Evolutionary conservation across 2,888 invertebrate species (phyloP), one percentile per base, ranked within the genome.

Genomic region (Chymomyza procnemis): DNA sequence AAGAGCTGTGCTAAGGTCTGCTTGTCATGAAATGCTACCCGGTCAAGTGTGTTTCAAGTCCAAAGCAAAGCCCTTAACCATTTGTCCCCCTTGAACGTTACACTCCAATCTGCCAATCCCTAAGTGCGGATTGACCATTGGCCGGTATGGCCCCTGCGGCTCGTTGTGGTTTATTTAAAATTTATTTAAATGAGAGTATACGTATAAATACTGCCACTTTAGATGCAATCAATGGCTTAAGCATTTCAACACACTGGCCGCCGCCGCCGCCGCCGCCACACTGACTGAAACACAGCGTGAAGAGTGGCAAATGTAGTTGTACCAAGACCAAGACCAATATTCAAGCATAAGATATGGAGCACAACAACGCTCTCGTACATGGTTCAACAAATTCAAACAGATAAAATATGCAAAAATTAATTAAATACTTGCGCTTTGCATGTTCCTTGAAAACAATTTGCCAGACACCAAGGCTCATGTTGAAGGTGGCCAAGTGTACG

Each of bases 381-480:
- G 85, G 83, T 80, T 86, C 88, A 88, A 76, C 85, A 84, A 88
- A 85, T 87, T 85, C 88, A 87, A 82, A 82, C 87, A 88, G 87
- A 88, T 83, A 88, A 85, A 84, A 84, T 88, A 84, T 87, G 87
- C 87, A 88, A 87, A 88, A 84, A 88, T 84, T 84, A 84, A 84
- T 84, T 84, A 84, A 84, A 84, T 88, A 88, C 87, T 85, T 82
- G 85, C 87, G 83, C 83, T 83, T 83, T 88, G 87, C 88, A 88
- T 83, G 87, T 85, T 82, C 85, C 88, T 85, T 82, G 88, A 84
- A 84, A 84, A 88, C 83, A 88, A 88, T 88, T 84, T 84, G 85
- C 85, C 87, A 88, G 87, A 87, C 87, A 88, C 85, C 87, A 85
- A 88, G 88, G 88, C 82, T 83, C 88, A 88, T 84, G 85, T 84